Evolutionary conservation across 1,140 invertebrate species (phyloP).

Genomic region (Hyphantria cunea): DNA sequence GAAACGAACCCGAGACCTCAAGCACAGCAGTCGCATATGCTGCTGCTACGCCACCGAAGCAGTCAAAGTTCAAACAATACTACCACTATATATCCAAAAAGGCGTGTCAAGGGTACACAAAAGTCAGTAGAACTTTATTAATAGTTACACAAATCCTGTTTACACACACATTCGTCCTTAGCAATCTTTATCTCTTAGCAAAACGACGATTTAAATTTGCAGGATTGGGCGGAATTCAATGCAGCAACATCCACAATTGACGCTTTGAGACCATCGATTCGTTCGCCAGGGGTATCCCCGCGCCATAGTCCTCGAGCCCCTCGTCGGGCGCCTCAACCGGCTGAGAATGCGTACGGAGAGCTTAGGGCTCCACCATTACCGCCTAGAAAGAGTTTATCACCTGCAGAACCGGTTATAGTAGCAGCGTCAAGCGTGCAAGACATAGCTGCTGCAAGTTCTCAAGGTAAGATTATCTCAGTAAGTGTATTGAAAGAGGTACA

Average conservation of each 20-base stretch:
- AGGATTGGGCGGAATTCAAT: constrained; percentile 84
- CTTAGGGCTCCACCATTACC: constrained; percentile 73
- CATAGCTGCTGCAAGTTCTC: constrained; percentile 46
- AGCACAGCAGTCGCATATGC: too few species aligned
- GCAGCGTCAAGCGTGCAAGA: constrained; percentile 66
- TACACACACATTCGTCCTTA: too few species aligned
- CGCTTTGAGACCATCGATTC: constrained; percentile 69
- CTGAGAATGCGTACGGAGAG: constrained; percentile 76
- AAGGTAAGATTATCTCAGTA: constrained; percentile 1
- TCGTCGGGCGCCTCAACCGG: constrained; percentile 44
- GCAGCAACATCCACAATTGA: constrained; percentile 84
- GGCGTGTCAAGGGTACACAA: too few species aligned
- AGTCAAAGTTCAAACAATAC: too few species aligned
- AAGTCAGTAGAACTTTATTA: too few species aligned
- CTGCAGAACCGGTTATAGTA: constrained; percentile 57
- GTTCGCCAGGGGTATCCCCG: constrained; percentile 64
- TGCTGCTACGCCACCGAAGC: too few species aligned
- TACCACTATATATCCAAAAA: too few species aligned
- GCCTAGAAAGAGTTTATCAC: constrained; percentile 72
- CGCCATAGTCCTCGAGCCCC: constrained; percentile 66
- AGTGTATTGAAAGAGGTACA: too few species aligned
- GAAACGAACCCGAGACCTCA: too few species aligned
- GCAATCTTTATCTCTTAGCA: too few species aligned
- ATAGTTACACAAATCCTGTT: too few species aligned
- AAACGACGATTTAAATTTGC: constrained; percentile 9